Evolutionary conservation across 1,140 invertebrate genomes (phyloP).

Genomic region (Cepaea nemoralis): DNA sequence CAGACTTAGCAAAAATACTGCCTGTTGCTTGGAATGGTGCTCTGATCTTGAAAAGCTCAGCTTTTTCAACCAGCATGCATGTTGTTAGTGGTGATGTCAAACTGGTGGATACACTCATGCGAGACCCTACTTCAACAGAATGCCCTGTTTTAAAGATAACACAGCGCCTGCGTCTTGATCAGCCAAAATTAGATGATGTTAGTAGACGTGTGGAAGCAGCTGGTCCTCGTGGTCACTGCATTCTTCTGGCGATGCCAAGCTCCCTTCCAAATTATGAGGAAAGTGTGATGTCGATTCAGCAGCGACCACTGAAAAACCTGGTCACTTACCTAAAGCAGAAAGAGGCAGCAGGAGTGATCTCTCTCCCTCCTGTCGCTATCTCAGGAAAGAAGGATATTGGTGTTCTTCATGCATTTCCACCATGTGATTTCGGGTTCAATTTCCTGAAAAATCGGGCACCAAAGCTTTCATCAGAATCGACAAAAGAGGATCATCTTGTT

Average conservation of each 20-base stretch:
- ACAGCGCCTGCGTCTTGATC: conserved; percentile 92
- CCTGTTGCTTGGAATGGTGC: conserved; percentile 93
- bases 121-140: conserved; percentile 76
- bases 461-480: conserved; percentile 83
- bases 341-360: conserved; percentile 96
- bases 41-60: conserved; percentile 93
- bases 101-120: conserved; percentile 93
- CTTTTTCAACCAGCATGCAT: conserved; percentile 95
- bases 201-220: conserved; percentile 90
- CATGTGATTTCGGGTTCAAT: conserved; percentile 90
- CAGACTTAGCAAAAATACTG: conserved; percentile 75
- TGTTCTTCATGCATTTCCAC: conserved; percentile 94
- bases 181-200: conserved; percentile 94
- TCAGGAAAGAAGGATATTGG: conserved; percentile 76
- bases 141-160: conserved; percentile 86
- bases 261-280: conserved; percentile 73
- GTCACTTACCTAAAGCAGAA: conserved; percentile 98
- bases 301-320: conserved; percentile 90
- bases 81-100: conserved; percentile 93
- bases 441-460: conserved; percentile 89
- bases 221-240: conserved; percentile 83
- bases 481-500: conserved; percentile 94
- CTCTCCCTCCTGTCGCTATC: conserved; percentile 85
- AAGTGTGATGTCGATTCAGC: conserved; percentile 79
- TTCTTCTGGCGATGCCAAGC: conserved; percentile 89